Percentiles rank a stretch among this genome's conserved stretches.
These are phyloP conservation scores for Nomia melanderi DNA, from an alignment of 1,140 invertebrate genomes.

Conservation along the genomic window DNA sequence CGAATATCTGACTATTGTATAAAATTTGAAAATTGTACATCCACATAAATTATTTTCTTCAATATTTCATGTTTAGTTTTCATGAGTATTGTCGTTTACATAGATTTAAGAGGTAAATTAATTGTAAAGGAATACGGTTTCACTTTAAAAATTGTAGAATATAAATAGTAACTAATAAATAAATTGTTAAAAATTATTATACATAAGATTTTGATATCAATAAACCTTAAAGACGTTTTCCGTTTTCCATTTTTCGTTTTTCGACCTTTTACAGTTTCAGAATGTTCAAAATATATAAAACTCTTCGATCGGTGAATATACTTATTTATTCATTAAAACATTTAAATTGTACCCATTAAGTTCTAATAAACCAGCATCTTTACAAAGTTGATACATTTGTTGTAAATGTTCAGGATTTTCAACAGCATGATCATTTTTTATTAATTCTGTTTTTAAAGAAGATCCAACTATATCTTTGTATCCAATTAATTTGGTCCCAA, in stretches of 20 bases:
- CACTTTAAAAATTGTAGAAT: conserved; percentile 5
- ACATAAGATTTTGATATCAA: not conserved
- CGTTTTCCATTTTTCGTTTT: conserved; percentile 6
- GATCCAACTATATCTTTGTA: conserved; percentile 62
- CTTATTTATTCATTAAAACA: not conserved
- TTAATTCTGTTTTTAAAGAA: conserved; percentile 64
- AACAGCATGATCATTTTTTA: conserved; percentile 62
- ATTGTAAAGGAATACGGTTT: conserved; percentile 5
- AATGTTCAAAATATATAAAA: not conserved
- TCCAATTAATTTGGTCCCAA: conserved; percentile 67
- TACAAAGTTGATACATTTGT: conserved; percentile 56
- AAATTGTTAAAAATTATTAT: not conserved
- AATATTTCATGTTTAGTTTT: not conserved
- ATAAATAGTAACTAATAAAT: not conserved
- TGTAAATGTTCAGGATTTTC: conserved; percentile 67
- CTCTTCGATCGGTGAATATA: not conserved
- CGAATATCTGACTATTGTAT: conserved; percentile 80
- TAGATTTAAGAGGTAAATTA: not conserved
- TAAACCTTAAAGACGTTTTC: conserved; percentile 1
- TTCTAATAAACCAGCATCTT: conserved; percentile 40
- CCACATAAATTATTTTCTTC: not conserved
- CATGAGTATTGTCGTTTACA: not conserved
- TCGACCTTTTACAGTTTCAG: not conserved
- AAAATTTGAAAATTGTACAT: conserved; percentile 37
- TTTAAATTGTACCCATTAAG: conserved; percentile 42